A percentile compares a stretch with the other conserved stretches of the same genome.
Conservation (phyloP, 1,140 invertebrate genomes). For the Aphidius gifuensis region DNA sequence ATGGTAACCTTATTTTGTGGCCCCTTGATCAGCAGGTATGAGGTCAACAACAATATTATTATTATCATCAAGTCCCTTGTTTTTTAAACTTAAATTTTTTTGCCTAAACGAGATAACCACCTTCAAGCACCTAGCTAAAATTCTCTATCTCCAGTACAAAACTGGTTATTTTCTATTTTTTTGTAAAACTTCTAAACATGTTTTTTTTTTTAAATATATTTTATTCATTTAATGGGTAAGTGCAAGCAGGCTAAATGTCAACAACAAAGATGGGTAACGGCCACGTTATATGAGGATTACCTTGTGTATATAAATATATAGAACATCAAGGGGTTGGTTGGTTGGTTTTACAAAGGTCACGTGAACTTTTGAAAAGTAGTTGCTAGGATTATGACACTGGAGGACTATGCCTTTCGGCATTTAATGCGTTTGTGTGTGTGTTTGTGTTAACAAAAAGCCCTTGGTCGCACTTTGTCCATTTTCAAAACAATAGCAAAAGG, state of each 20-base stretch:
- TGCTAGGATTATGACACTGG: conserved; percentile 20
- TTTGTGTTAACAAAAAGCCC: neutral
- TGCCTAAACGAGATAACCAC: neutral
- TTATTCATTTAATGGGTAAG: no score
- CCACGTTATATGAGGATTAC: conserved; percentile 46
- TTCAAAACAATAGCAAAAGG: no score
- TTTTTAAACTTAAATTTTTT: conserved; percentile 22
- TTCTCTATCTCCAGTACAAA: no score
- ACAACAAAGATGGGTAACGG: conserved; percentile 43
- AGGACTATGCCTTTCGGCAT: no score
- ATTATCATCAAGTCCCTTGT: no score
- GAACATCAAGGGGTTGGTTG: neutral
- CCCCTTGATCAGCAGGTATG: conserved; percentile 25
- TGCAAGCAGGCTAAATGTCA: conserved; percentile 47
- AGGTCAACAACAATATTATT: conserved; percentile 28
- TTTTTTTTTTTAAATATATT: no score
- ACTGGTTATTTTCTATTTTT: no score
- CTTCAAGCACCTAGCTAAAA: no score
- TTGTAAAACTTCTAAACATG: no score
- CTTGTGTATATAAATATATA: no score
- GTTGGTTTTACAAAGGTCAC: conserved; percentile 18
- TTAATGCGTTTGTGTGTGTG: neutral
- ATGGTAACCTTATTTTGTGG: conserved; percentile 25
- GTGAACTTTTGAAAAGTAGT: conserved; percentile 19
- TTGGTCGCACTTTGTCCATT: no score